Conservation (phyloP, 2,797 vertebrate species). For the Phaenicophaeus curvirostris region DNA sequence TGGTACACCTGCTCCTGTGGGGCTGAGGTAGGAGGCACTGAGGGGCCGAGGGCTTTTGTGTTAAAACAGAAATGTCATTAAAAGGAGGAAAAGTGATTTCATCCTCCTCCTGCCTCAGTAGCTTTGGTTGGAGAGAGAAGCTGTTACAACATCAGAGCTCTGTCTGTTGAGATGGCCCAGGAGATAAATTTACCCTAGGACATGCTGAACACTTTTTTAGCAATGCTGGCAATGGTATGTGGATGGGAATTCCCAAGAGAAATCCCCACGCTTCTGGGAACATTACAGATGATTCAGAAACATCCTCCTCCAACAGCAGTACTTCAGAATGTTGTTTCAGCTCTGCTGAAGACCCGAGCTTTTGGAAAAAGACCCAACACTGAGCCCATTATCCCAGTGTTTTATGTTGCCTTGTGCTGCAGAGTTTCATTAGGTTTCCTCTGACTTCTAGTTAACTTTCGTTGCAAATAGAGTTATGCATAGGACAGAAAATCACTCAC, state of each 20-base stretch:
- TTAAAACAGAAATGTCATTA: background rate
- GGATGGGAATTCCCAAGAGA: constrained; percentile 48
- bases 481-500: background rate
- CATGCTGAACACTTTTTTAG: background rate
- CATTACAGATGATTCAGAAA: constrained; percentile 18
- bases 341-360: background rate
- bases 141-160: constrained; percentile 4
- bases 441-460: background rate
- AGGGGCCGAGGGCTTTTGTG: background rate
- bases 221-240: background rate
- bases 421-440: background rate
- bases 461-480: background rate
- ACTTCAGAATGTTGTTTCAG: background rate
- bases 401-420: background rate
- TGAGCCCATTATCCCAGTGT: background rate
- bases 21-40: fast-evolving
- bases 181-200: constrained; percentile 19
- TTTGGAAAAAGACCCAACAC: background rate
- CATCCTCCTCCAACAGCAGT: background rate
- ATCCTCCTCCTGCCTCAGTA: background rate
- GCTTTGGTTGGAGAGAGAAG: background rate
- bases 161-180: background rate
- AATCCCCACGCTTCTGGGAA: constrained; percentile 32
- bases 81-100: background rate
- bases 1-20: background rate